Evolutionary conservation across 2,113 vertebrate genomes (phyloP).

Genomic region (human (Homo sapiens)): GRCh38 chrX:96357501-96358000

Average conservation of each 20-base stretch:
- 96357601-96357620: too few species aligned
- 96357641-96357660: too few species aligned
- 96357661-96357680: not conserved
- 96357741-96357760: not conserved
- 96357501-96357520: not conserved
- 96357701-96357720: not conserved
- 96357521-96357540: not conserved
- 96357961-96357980: not conserved
- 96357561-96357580: not conserved
- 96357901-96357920: not conserved
- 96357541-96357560: not conserved
- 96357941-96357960: constrained; percentile 7
- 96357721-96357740: not conserved
- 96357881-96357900: not conserved
- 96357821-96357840: constrained; percentile 10
- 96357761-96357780: not conserved
- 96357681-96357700: not conserved
- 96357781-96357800: not conserved
- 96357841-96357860: not conserved
- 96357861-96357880: not conserved
- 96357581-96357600: too few species aligned
- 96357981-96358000: not conserved
- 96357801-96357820: not conserved
- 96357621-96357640: too few species aligned
- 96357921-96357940: not conserved